Conservation (phyloP, 2,797 vertebrate genomes). For the Tachyglossus aculeatus region DNA sequence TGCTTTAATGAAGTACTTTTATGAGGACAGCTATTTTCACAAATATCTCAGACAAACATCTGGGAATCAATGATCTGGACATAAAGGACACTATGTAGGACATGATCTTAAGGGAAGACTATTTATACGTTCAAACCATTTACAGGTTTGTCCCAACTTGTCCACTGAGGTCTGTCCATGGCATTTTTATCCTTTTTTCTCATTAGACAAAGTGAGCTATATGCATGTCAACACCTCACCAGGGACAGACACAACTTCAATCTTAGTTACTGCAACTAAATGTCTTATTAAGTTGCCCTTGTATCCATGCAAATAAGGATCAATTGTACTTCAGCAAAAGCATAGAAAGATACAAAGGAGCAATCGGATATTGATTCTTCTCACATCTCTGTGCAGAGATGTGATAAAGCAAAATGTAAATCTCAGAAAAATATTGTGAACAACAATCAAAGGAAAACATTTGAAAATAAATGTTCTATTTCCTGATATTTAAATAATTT, state of each 20-base stretch:
- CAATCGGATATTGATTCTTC: slow-evolving; percentile 39
- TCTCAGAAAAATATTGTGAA: slow-evolving; percentile 26
- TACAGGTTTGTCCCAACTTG: too few species aligned
- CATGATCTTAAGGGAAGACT: too few species aligned
- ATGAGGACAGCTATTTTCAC: too few species aligned
- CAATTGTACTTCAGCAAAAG: slow-evolving; percentile 55
- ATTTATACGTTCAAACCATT: too few species aligned
- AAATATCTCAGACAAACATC: too few species aligned
- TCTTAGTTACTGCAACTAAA: background rate
- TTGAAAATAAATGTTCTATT: background rate
- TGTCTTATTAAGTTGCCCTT: slow-evolving; percentile 35
- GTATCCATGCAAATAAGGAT: slow-evolving; percentile 63
- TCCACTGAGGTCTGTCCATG: background rate
- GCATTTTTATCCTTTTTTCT: background rate
- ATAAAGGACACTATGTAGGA: too few species aligned
- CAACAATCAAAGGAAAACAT: background rate
- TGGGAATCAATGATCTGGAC: too few species aligned
- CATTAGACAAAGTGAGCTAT: slow-evolving; percentile 31
- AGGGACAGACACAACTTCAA: slow-evolving; percentile 34
- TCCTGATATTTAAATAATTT: background rate
- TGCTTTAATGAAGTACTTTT: too few species aligned
- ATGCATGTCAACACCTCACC: slow-evolving; percentile 25
- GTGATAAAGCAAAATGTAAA: slow-evolving; percentile 34
- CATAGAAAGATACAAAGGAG: slow-evolving; percentile 36
- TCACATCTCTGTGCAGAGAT: slow-evolving; percentile 42